phyloP scores from a whole-genome alignment of 2,113 vertebrate species.

The Labrus mixtus region DNA sequence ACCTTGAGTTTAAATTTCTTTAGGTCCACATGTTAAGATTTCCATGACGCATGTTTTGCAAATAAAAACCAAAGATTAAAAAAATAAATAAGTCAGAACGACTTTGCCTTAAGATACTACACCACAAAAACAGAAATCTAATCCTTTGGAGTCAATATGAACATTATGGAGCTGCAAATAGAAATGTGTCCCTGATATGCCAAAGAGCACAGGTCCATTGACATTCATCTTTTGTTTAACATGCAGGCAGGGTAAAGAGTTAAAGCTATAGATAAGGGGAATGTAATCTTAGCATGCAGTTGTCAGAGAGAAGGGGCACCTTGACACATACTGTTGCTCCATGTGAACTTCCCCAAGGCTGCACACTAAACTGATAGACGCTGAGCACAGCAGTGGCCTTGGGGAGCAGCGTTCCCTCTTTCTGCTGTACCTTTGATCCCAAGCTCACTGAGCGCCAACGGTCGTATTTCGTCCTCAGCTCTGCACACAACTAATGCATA shows the following conservation, averaged over 20 bases:
- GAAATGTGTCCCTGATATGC: not conserved
- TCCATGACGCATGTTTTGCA: slow-evolving; percentile 1
- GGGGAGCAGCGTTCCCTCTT: slow-evolving; percentile 37
- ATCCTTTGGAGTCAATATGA: not conserved
- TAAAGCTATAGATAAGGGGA: slow-evolving; percentile 52
- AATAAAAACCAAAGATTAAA: no score
- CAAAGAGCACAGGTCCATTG: not conserved
- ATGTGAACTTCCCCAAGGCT: slow-evolving; percentile 68
- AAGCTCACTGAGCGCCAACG: not conserved
- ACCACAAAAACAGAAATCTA: slow-evolving; percentile 7
- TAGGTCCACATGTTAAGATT: not conserved
- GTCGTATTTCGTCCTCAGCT: not conserved
- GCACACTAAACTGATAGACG: slow-evolving; percentile 57
- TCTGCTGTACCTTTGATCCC: slow-evolving; percentile 45
- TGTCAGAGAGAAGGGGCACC: slow-evolving; percentile 76
- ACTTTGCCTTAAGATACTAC: not conserved
- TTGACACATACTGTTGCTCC: slow-evolving; percentile 73
- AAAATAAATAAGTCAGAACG: no score
- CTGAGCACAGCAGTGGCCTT: slow-evolving; percentile 55
- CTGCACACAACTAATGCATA: not conserved
- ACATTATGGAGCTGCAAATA: not conserved
- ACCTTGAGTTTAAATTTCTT: slow-evolving; percentile 50
- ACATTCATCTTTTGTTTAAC: not conserved
- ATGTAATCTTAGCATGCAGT: slow-evolving; percentile 65
- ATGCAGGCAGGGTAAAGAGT: slow-evolving; percentile 16